Conservation (phyloP, 2,888 invertebrate genomes). For the Clivina fossor region DNA sequence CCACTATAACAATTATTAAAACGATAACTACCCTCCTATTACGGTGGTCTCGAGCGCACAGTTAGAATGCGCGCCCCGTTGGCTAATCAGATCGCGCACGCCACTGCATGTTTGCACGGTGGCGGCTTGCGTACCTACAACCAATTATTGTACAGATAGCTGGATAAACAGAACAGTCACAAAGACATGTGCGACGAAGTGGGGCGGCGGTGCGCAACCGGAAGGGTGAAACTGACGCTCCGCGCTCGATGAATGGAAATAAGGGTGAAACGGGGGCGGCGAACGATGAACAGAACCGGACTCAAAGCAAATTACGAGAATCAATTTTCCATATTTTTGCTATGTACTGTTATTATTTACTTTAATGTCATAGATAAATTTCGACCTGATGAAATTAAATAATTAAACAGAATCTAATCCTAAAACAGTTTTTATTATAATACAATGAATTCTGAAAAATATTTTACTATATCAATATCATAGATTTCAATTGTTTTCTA, state of each 20-base stretch:
- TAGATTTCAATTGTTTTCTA: no score
- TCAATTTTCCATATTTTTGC: background rate
- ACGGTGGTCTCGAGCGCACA: no score
- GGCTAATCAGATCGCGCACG: slow-evolving; percentile 17
- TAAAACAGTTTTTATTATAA: no score
- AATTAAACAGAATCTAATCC: no score
- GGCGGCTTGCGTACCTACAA: slow-evolving; percentile 30
- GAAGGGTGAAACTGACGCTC: no score
- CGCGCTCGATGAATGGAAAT: background rate
- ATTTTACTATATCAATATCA: no score
- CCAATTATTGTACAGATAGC: slow-evolving; percentile 35
- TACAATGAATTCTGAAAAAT: no score
- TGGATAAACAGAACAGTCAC: slow-evolving; percentile 35
- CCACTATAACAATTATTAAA: no score
- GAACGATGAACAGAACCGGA: slow-evolving; percentile 11
- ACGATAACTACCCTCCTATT: no score
- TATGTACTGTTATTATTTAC: slow-evolving; percentile 1
- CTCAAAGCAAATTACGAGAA: slow-evolving; percentile 5
- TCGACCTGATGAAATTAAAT: no score
- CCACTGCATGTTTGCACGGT: slow-evolving; percentile 28
- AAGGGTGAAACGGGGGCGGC: slow-evolving; percentile 1
- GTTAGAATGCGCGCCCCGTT: slow-evolving; percentile 10
- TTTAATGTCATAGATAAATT: background rate
- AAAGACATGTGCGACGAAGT: slow-evolving; percentile 30
- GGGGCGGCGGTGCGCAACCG: background rate